Base-by-base conservation (phyloP, 2,888 invertebrate genomes). In the Nipponacmea schrenckii region DNA sequence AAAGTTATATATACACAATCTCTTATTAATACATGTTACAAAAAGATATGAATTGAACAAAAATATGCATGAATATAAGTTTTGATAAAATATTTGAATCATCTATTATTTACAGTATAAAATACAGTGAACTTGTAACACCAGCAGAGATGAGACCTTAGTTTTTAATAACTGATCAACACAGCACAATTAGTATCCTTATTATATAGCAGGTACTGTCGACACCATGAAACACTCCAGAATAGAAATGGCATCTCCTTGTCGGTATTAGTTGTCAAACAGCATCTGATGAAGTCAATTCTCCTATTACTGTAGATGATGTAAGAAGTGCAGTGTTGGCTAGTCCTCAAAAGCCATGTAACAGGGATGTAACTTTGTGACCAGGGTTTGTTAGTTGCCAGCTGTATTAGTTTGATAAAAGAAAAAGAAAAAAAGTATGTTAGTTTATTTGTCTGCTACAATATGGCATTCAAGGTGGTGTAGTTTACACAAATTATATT, bases 371-470 rank as follows among this genome's bases (percentile, higher is more conserved):
- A 75, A 71, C 67, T 71, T 72, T 77, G 71, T 74, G 75, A 74
- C 77, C 77, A 74, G 67, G 79, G 74, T 73, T 76, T 62, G 80
- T 81, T 81, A 80, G 81, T 79, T 74, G 80, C 78, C 80, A 78
- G 81, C 81, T 81, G 81, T 74, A 56, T 56, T 56, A 78, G 82
- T 79, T 82, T 71, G 68, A 72, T 78, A 81, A 81, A 76, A 82
- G 81, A 79, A 80, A 80, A 81, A 78, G 70, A 77, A 78, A 77
- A 79, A 77, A 75, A 74, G 82, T 82, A 81, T 81, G 82, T 82
- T 75, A 65, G 67, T 48, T 69, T 69, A 46, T 39, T 62, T 63
- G 50, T 45, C 62, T 70, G 70, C 70, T 70, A 70, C 69, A 17
- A 70, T 66, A 65, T 65, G 48, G 63, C 56, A 56, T 56, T 56